Conservation (phyloP, 2,797 vertebrate species). For the Enteromius paludinosus region DNA sequence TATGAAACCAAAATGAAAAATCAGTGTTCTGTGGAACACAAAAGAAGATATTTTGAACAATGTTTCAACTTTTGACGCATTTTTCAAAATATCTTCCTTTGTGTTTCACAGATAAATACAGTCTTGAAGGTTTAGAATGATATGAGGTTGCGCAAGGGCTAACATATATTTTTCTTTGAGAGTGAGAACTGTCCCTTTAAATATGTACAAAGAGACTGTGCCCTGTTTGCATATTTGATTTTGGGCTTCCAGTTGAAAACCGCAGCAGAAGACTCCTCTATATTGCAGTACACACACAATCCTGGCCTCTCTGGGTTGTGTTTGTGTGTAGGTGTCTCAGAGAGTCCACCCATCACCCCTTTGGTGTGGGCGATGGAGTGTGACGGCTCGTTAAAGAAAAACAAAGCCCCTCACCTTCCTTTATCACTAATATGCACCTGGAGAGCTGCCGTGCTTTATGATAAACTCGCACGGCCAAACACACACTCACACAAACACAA, state of each 20-base stretch:
- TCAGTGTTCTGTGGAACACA: background rate
- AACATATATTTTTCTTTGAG: too few relatives aligned
- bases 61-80: background rate
- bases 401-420: constrained; percentile 64
- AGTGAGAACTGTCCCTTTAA: background rate
- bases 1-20: background rate
- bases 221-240: background rate
- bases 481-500: constrained; percentile 47
- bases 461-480: constrained; percentile 55
- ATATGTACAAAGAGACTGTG: background rate
- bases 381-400: constrained; percentile 65
- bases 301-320: constrained; percentile 45
- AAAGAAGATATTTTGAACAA: background rate
- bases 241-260: background rate
- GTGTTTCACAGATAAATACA: background rate
- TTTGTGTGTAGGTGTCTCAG: constrained; percentile 48
- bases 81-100: background rate
- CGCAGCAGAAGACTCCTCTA: constrained; percentile 7
- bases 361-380: constrained; percentile 60
- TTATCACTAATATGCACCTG: constrained; percentile 68
- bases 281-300: constrained; percentile 3
- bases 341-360: constrained; percentile 63
- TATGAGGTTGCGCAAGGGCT: background rate
- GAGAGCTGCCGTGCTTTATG: constrained; percentile 61
- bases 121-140: background rate